Evolutionary conservation across 35 echinoderm and acorn worm genomes (phyloP).

Genomic region (Heliocidaris erythrogramma): DNA sequence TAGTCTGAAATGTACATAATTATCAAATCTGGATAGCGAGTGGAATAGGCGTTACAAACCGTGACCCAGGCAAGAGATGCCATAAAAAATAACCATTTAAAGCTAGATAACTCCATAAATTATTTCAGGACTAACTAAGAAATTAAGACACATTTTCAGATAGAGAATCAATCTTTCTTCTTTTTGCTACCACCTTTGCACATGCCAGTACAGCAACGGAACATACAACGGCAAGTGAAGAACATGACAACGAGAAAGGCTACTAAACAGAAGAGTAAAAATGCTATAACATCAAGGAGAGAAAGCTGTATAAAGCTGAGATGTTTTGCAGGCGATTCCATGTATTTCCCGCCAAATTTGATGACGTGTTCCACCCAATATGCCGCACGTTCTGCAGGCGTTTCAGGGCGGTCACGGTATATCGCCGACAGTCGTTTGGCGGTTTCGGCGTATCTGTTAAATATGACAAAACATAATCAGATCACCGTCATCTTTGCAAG

Average conservation of each 20-base stretch:
- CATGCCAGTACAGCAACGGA: background rate
- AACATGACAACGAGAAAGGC: background rate
- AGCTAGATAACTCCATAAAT: no score
- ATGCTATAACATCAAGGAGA: slow-evolving; percentile 34
- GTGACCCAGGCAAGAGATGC: no score
- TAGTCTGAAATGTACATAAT: no score
- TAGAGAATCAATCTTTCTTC: background rate
- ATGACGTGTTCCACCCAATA: slow-evolving; percentile 55
- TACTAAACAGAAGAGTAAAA: slow-evolving; percentile 9
- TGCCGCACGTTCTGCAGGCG: slow-evolving; percentile 21
- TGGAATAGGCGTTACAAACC: no score
- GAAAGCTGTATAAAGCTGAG: slow-evolving; percentile 36
- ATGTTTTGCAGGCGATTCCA: background rate
- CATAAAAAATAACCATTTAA: no score
- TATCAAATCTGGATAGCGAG: no score
- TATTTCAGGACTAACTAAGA: no score
- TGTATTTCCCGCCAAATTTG: slow-evolving; percentile 47
- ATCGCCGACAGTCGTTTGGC: slow-evolving; percentile 36
- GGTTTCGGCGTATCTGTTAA: slow-evolving; percentile 17
- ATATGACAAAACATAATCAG: background rate
- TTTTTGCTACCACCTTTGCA: background rate
- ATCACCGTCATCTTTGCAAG: no score
- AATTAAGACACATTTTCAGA: background rate
- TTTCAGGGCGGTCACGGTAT: slow-evolving; percentile 15
- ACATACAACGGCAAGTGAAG: background rate